Conservation (phyloP, 2,888 invertebrate species). For the Acrocyrtus sp. region DNA sequence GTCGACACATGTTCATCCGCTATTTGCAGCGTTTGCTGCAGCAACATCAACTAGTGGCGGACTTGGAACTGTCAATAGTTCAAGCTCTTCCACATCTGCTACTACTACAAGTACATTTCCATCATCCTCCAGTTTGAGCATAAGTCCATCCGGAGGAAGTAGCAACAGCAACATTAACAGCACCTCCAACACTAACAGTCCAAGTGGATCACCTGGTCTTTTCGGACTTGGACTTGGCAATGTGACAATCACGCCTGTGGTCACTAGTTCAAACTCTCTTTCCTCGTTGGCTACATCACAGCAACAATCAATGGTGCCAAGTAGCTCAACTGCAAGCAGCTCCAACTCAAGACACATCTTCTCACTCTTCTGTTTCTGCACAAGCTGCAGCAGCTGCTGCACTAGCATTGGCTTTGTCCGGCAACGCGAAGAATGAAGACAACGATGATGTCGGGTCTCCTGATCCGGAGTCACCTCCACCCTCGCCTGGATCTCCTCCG, state of each 20-base stretch:
- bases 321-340: conserved; percentile 29
- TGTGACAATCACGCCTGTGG: conserved; percentile 51
- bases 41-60: conserved; percentile 33
- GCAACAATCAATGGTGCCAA: conserved; percentile 42
- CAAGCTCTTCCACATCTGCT: conserved; percentile 13
- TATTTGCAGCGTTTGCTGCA: conserved; percentile 61
- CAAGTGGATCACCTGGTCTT: conserved; percentile 43
- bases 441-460: conserved; percentile 31
- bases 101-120: conserved; percentile 17
- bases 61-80: conserved; percentile 9
- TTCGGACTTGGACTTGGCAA: conserved; percentile 46
- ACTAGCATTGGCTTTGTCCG: conserved; percentile 47
- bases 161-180: conserved; percentile 26
- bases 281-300: conserved; percentile 12
- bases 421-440: conserved; percentile 22
- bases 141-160: conserved; percentile 40
- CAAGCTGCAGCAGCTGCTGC: conserved; percentile 54
- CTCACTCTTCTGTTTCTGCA: conserved; percentile 38
- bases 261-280: conserved; percentile 35
- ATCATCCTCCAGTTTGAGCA: conserved; percentile 33
- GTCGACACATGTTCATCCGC: conserved; percentile 60
- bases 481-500: conserved; percentile 43
- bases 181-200: conserved; percentile 39
- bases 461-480: conserved; percentile 55
- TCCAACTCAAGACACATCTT: conserved; percentile 29